These are phyloP conservation scores for Dendrocincla fuliginosa DNA, from an alignment of 2,797 vertebrate genomes.

Conservation along the genomic window DNA sequence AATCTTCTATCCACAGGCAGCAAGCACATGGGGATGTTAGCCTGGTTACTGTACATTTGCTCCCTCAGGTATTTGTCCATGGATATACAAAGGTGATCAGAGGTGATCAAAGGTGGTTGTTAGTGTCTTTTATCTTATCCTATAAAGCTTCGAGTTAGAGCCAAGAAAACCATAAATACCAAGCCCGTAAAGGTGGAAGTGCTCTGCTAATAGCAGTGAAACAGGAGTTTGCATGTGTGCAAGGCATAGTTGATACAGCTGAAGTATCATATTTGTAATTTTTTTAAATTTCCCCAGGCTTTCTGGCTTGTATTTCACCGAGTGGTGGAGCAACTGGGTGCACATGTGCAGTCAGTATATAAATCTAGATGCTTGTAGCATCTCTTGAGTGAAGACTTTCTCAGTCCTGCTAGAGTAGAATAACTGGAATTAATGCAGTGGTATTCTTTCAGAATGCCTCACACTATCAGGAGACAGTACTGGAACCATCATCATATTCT, in stretches of 20 bases:
- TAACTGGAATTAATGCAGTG: not conserved
- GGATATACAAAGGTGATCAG: not conserved
- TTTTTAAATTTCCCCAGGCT: not conserved
- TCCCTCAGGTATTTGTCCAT: not conserved
- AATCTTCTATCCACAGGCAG: not conserved
- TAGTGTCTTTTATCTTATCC: not conserved
- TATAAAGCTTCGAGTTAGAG: not conserved
- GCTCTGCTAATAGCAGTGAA: not conserved
- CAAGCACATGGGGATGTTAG: fast-evolving
- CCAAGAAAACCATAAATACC: not conserved
- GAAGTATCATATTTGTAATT: not conserved
- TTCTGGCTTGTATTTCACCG: not conserved
- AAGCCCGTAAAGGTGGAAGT: not conserved
- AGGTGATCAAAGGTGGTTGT: not conserved
- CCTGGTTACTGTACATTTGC: not conserved
- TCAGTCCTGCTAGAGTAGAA: not conserved
- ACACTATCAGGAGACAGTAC: not conserved
- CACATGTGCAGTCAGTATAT: not conserved
- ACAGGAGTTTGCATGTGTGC: not conserved
- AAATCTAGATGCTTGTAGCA: not conserved
- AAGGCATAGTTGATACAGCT: not conserved
- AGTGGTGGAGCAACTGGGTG: not conserved
- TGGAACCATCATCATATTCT: not conserved
- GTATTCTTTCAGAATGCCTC: not conserved
- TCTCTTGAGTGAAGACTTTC: not conserved